These are phyloP conservation scores for Echinarachnius parma DNA, from an alignment of 53 echinoderm and acorn worm species.

Conservation along the genomic window DNA sequence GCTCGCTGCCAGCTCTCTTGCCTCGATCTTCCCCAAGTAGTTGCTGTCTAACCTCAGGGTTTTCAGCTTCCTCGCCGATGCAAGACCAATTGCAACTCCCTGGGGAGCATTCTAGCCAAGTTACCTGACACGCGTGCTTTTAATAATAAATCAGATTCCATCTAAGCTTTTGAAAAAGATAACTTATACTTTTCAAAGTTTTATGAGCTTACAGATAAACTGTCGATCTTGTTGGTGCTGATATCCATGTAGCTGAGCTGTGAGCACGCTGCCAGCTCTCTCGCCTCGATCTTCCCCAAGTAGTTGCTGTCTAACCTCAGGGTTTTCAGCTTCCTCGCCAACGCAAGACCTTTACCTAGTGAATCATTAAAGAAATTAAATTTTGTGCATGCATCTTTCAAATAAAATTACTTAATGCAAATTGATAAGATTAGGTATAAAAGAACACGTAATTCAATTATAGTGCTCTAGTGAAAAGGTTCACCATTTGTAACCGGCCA, in stretches of 20 bases:
- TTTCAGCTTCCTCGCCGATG: slow-evolving; percentile 61
- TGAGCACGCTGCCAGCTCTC: slow-evolving; percentile 81
- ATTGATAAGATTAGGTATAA: too few relatives aligned
- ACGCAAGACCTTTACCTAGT: slow-evolving; percentile 68
- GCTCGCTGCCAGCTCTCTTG: slow-evolving; percentile 84
- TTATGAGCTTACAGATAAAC: slow-evolving; percentile 76
- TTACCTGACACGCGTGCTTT: too few relatives aligned
- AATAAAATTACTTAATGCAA: too few relatives aligned
- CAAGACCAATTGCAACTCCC: too few relatives aligned
- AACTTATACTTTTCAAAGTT: too few relatives aligned
- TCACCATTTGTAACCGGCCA: too few relatives aligned
- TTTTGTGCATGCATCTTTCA: too few relatives aligned
- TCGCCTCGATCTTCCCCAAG: slow-evolving; percentile 66
- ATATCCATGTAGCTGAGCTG: slow-evolving; percentile 81
- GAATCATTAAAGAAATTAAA: background rate
- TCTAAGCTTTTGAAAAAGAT: too few relatives aligned
- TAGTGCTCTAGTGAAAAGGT: too few relatives aligned
- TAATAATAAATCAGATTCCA: too few relatives aligned
- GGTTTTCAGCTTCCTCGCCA: slow-evolving; percentile 62
- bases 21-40: slow-evolving; percentile 59
- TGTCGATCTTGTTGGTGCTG: slow-evolving; percentile 79
- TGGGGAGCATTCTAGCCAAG: too few relatives aligned
- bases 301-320: slow-evolving; percentile 85
- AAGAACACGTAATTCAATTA: too few relatives aligned
- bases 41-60: slow-evolving; percentile 87